Base-by-base conservation (phyloP, 2,113 vertebrate genomes). In the Mesocricetus auratus region DNA sequence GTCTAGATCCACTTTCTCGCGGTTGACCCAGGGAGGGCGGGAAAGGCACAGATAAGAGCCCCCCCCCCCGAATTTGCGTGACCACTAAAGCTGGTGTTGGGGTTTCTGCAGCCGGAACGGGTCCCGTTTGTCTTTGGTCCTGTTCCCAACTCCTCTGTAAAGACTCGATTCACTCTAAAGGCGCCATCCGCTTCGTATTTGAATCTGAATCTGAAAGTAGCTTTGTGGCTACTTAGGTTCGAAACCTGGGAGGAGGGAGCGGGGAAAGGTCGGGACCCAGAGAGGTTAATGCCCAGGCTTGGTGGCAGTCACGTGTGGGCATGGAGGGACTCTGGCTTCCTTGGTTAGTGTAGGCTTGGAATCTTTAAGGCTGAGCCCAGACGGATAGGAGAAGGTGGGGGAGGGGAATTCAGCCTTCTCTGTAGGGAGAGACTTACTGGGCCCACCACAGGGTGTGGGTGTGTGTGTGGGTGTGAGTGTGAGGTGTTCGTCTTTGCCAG, bases 171-270 rank as follows among this genome's bases (percentile, higher is more conserved):
- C 45, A 60, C 89, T 93, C 73, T 58, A 75, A 86, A 94, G 68
- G 64, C 94, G 73, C 56, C 86, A 29, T 22, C 36, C 22, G 19
- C 16, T 56, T 42, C 24, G 50, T 21, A 60, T 92, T 68, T 94
- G 93, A 97, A 96, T 97, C 91, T 94, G 93, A 97, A 96, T 97
- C 91, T 93, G 94, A 97, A 98, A 97, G 95, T 96, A 97, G 94
- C 93, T 86, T 96, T 97, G 94, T 96, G 91, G 91, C 78, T 86
- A 75, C 68, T 53, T 86, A 42, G 78, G 96, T 96, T 93, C 29
- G 68, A 98, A 96, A 95, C 95, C 93, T 68, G 71, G 73, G 60
- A 91, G 89, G 79, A 56, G 87, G 85, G 73, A 42, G 77, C 45
- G 22, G 47, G 50, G 33, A 58, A 73, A 95, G 73, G 85, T 36